These are phyloP conservation scores for Chelon auratus DNA, from an alignment of 2,797 vertebrate genomes.

Conservation along the genomic window DNA sequence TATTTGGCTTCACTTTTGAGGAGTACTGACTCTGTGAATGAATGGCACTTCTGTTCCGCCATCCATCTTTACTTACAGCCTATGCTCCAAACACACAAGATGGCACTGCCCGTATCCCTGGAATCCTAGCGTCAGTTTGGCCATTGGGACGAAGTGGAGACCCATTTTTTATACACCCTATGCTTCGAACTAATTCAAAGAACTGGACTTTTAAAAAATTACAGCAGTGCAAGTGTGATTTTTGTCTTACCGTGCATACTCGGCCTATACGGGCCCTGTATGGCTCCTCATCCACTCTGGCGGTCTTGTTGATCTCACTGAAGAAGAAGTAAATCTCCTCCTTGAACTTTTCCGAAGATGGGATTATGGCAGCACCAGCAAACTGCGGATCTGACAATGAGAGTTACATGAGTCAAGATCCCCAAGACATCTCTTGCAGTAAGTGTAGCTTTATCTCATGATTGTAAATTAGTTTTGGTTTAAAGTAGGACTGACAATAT, in stretches of 20 bases:
- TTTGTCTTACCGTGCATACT: slow-evolving; percentile 82
- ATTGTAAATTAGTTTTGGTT: not conserved
- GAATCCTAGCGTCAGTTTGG: too few species aligned
- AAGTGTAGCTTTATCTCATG: not conserved
- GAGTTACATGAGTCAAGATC: slow-evolving; percentile 9
- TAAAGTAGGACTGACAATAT: not conserved
- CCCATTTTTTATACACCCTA: too few species aligned
- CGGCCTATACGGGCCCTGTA: slow-evolving; percentile 85
- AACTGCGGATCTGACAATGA: slow-evolving; percentile 83
- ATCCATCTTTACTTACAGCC: too few species aligned
- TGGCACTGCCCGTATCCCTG: too few species aligned
- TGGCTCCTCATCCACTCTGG: slow-evolving; percentile 84
- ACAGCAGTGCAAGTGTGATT: not conserved
- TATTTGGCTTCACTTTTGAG: too few species aligned
- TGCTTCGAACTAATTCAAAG: too few species aligned
- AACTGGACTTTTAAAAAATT: too few species aligned
- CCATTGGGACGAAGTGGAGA: too few species aligned
- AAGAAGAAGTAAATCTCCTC: slow-evolving; percentile 90
- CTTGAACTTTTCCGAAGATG: slow-evolving; percentile 72
- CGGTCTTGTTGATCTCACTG: slow-evolving; percentile 85
- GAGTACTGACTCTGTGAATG: too few species aligned
- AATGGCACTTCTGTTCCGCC: too few species aligned
- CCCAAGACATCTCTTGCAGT: not conserved
- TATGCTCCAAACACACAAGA: too few species aligned
- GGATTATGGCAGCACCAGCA: slow-evolving; percentile 84